These are phyloP conservation scores for Phrynocephalus versicolor DNA, from an alignment of 2,113 vertebrate genomes.

Conservation along the genomic window DNA sequence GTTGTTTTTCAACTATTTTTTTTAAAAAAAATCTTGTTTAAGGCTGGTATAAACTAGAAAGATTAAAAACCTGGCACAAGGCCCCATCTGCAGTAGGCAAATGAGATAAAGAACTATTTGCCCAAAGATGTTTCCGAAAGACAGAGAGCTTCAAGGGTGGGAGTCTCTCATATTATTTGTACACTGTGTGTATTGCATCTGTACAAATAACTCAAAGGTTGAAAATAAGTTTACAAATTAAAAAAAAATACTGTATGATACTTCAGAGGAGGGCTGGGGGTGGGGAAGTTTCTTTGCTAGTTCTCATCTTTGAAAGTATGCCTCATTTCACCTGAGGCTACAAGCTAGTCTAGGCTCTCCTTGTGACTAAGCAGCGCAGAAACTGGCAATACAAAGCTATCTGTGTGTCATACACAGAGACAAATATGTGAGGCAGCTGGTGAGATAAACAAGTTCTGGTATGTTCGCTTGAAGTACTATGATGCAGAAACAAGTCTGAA, in stretches of 20 bases:
- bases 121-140: background rate
- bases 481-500: fast-evolving
- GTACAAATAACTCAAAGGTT: constrained; percentile 14
- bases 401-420: constrained; percentile 48
- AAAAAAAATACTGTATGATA: fast-evolving
- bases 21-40: background rate
- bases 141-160: background rate
- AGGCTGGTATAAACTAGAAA: constrained; percentile 9
- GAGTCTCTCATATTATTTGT: background rate
- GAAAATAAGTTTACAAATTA: background rate
- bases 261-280: background rate
- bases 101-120: background rate
- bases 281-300: constrained; percentile 12
- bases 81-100: background rate
- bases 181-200: background rate
- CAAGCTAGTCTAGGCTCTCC: constrained; percentile 44
- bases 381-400: constrained; percentile 32
- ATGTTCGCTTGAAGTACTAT: constrained; percentile 15
- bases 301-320: constrained; percentile 51
- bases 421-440: background rate
- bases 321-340: constrained; percentile 51
- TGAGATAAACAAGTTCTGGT: constrained; percentile 33
- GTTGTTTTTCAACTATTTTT: constrained; percentile 17
- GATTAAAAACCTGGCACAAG: background rate
- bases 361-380: constrained; percentile 50